phyloP scores from a whole-genome alignment of 1,140 invertebrate species.

The Linepithema humile region DNA sequence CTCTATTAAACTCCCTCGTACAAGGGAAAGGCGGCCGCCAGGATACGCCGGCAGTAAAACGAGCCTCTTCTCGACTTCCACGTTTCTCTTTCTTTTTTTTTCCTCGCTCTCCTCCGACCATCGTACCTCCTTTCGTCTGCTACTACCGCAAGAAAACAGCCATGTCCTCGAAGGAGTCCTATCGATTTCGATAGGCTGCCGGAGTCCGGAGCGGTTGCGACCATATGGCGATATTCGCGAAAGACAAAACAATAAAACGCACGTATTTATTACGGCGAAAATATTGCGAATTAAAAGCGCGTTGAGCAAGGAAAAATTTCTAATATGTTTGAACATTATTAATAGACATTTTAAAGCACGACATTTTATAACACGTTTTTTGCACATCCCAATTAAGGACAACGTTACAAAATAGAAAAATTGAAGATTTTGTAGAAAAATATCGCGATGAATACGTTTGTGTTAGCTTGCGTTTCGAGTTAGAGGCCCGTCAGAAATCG shows the following conservation, averaged over 20 bases:
- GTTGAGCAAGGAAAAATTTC: not conserved
- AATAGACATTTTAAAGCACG: not conserved
- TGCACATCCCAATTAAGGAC: not conserved
- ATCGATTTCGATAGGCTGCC: constrained; percentile 51
- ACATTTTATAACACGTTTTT: not conserved
- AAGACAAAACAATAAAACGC: constrained; percentile 7
- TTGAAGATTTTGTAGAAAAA: no score
- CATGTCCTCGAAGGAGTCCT: constrained; percentile 50
- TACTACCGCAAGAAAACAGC: constrained; percentile 36
- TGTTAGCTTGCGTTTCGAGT: not conserved
- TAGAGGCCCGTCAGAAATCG: constrained; percentile 54
- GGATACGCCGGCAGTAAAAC: constrained; percentile 77
- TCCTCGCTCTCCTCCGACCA: not conserved
- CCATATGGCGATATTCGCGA: constrained; percentile 16
- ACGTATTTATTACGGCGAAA: not conserved
- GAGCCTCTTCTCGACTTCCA: constrained; percentile 63
- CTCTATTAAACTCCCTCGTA: constrained; percentile 84
- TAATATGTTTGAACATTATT: not conserved
- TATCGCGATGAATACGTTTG: no score
- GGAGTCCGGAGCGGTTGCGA: not conserved
- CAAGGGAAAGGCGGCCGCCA: constrained; percentile 83
- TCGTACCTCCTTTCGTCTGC: constrained; percentile 1
- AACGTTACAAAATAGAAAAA: not conserved
- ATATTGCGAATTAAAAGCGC: not conserved
- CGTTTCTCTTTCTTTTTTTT: constrained; percentile 16